Conservation (phyloP, 2,797 vertebrate genomes). For the Taeniopygia guttata region DNA sequence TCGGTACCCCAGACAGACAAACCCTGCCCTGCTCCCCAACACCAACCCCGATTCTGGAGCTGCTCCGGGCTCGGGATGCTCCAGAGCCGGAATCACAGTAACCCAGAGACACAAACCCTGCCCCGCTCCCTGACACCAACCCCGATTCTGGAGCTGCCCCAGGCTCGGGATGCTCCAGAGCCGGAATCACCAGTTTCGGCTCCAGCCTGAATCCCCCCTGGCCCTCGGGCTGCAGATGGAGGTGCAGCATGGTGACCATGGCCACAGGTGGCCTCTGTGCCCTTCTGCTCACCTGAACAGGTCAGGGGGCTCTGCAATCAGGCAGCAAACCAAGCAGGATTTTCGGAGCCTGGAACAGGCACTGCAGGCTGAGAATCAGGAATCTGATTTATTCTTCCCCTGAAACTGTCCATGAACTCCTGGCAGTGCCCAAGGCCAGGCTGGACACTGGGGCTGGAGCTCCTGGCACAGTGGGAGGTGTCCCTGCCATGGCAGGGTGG, state of each 20-base stretch:
- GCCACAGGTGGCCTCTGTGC: not conserved
- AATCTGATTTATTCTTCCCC: not conserved
- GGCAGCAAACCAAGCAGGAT: not conserved
- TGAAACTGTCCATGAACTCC: not conserved
- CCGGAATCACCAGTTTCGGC: fast-evolving
- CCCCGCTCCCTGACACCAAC: no score
- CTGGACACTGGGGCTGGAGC: not conserved
- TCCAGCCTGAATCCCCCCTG: not conserved
- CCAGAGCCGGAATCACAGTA: no score
- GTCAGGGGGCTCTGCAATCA: not conserved
- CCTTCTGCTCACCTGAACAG: no score
- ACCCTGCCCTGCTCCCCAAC: no score
- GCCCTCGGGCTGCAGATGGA: not conserved
- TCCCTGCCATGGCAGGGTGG: not conserved
- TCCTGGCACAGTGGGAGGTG: not conserved
- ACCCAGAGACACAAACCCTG: no score
- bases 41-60: no score
- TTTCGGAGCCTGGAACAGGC: not conserved
- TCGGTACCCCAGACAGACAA: not conserved
- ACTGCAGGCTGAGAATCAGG: not conserved
- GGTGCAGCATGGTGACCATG: not conserved
- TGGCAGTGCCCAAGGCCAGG: not conserved
- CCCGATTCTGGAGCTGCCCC: no score
- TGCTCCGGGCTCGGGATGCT: no score
- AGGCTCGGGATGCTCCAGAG: not conserved